Conservation (phyloP, 2,113 vertebrate species). For the Boulengeromyrus knoepffleri region DNA sequence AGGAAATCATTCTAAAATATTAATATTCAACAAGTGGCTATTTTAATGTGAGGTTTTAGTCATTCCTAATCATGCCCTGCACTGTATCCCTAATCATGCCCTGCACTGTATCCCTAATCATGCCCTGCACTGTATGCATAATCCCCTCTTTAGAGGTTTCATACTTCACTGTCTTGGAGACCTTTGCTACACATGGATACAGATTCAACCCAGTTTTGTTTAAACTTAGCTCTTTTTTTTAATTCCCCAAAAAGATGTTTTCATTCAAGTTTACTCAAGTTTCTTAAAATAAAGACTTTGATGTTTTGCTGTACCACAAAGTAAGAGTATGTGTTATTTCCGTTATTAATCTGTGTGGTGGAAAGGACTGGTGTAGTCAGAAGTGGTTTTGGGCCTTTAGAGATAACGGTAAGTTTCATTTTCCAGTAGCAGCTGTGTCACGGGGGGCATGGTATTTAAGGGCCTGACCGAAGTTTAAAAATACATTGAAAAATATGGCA, state of each 20-base stretch:
- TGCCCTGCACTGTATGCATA: neutral
- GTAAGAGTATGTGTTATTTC: neutral
- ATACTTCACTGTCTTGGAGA: neutral
- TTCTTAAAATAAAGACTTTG: neutral
- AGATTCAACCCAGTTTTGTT: neutral
- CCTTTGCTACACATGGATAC: neutral
- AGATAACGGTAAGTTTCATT: neutral
- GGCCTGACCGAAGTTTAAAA: neutral
- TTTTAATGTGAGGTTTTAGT: neutral
- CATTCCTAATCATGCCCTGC: neutral
- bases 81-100: no score
- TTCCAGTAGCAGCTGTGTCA: neutral
- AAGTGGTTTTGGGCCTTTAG: neutral
- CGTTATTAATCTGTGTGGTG: neutral
- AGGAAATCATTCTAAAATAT: neutral
- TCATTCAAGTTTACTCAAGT: neutral
- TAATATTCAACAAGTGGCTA: neutral
- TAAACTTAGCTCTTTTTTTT: neutral
- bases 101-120: neutral
- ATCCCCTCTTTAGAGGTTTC: neutral
- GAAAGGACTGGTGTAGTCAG: neutral
- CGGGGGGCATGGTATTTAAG: neutral
- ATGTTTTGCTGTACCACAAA: neutral
- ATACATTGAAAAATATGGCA: neutral
- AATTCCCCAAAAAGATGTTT: neutral